Evolutionary conservation across 2,888 invertebrate species (phyloP), one percentile per base, ranked within the genome.

Genomic region (Stictocephala bisonia): DNA sequence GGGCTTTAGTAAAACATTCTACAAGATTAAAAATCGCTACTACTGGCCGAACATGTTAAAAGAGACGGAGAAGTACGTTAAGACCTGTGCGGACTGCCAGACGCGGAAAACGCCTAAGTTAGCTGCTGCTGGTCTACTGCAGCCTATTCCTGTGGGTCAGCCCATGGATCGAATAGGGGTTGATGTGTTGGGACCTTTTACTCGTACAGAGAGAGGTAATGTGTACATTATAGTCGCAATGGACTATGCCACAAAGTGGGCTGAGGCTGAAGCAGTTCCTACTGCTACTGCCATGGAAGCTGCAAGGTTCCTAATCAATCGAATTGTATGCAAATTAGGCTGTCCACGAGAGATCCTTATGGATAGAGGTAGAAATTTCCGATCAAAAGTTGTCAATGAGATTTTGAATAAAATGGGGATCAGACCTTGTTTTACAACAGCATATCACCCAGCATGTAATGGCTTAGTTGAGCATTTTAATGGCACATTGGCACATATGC

Each of bases 401-500:
- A 15, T 64, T 40, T 18, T 40, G 40, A 64, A 40, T 6, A 40
- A 22, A n/a, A 13, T 64, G 22, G 64, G 64, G 13, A 24, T 40
- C 15, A 31, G n/a, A n/a, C 35, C 64, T 41, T 40, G 7, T 13
- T 41, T 41, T n/a, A 64, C 64, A 22, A 64, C 64, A 11, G 64
- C 64, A 27, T 64, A 56, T 18, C 56, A 56, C 29, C 56, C 56
- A n/a, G 18, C 18, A 29, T 27, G 56, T n/a, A 56, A 56, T 18
- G 56, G 64, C 3, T 18, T 64, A 15, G 64, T 64, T 27, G 44
- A 64, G 18, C 40, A 41, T 40, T 64, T 64, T 26, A 64, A 64
- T 29, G 40, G 44, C 31, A 35, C 40, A 11, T 29, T 64, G 18
- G 64, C 64, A 6, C 40, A 40, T 24, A 64, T 64, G 64, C 31